These are phyloP conservation scores for Cyprinodon diabolis DNA, from an alignment of 2,797 vertebrate species.

Conservation along the genomic window DNA sequence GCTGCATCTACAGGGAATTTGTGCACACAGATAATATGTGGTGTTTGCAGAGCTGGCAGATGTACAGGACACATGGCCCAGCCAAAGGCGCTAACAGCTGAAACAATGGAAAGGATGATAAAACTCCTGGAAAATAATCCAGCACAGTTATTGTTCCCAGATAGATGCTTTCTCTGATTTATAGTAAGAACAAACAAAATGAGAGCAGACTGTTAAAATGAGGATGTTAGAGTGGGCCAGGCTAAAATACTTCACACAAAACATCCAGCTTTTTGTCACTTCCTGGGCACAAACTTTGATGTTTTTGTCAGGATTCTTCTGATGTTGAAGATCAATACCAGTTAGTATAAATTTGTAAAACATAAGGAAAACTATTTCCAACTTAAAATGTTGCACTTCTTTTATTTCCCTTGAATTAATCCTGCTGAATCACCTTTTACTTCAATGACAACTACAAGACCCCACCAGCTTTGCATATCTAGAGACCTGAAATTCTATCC, in stretches of 20 bases:
- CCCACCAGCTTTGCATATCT: not conserved
- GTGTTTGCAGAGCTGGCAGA: not conserved
- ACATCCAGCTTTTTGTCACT: not conserved
- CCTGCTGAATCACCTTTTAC: not conserved
- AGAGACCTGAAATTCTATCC: not conserved
- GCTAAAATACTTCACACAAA: not conserved
- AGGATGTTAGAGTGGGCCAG: not conserved
- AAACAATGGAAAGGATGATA: constrained; percentile 4
- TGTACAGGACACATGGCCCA: not conserved
- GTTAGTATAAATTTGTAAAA: not conserved
- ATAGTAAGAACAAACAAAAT: not conserved
- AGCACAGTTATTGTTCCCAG: not conserved
- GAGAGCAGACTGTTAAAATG: not conserved
- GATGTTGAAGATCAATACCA: not conserved
- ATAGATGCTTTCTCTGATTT: not conserved
- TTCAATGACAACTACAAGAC: not conserved
- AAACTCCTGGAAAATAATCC: not conserved
- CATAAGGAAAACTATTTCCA: not conserved
- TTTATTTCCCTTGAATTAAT: not conserved
- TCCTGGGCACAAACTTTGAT: not conserved
- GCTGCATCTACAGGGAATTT: not conserved
- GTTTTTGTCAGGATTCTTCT: not conserved
- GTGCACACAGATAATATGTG: no score
- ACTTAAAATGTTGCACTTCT: no score
- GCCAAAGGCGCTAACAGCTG: not conserved